Evolutionary conservation across 2,888 invertebrate genomes (phyloP), one percentile per base, ranked within the genome.

Genomic region (Caenorhabditis parvicauda): DNA sequence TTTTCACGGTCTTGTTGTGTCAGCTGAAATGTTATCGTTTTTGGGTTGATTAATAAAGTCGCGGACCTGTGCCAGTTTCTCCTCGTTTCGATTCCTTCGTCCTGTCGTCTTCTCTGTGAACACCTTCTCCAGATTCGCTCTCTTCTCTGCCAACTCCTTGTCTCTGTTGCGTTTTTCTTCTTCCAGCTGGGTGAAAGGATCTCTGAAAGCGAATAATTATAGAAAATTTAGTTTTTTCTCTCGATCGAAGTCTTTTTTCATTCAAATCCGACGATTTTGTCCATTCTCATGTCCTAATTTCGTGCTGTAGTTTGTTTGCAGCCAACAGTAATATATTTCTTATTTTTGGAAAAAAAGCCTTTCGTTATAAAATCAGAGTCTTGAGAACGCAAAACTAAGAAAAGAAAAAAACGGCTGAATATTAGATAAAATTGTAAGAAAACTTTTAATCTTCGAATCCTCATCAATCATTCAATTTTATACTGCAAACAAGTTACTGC

Each of bases 151-250:
- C 22, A 79, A 56, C 17, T 77, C 95, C 92, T 93, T 93, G 83
- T 94, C 94, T 85, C 94, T 94, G 90, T 95, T 92, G 84, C 93
- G 92, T 67, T 88, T 87, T 82, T 94, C 92, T 78, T 96, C 95
- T 82, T 96, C 96, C 89, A 98, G 91, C 84, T 94, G 94, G 54
- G 94, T 92, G 82, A 98, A 86, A 44, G 98, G 98, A 85, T 96
- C 96, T 88, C 91, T 91, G 84, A 19, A 84, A 83, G 38, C 19
- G 21, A 22, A 39, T 2, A 1, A n/a, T n/a, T n/a, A n/a, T n/a
- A 24, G 6, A 2, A 2, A 27, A 22, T 17, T 4, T 2, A 14
- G 12, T 1, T 17, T 17, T 3, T 6, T 28, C 32, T 25, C 37
- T 7, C 24, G 7, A 6, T 12, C 12, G 12, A 14, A 32, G 32